Evolutionary conservation across 2,797 vertebrate genomes (phyloP).

Genomic region (Poeciliopsis turneri): DNA sequence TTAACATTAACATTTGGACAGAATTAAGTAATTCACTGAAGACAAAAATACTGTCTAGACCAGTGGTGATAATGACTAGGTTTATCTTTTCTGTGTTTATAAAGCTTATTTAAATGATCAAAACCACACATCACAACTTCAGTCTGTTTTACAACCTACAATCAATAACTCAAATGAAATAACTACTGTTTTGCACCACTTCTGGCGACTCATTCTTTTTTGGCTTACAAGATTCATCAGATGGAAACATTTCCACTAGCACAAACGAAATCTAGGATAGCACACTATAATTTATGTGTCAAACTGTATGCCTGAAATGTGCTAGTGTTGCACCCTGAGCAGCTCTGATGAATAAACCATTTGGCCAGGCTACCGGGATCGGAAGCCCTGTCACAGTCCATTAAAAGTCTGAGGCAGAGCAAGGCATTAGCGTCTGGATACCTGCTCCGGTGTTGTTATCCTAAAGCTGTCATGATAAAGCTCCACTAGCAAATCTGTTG

Average conservation of each 20-base stretch:
- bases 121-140: not conserved
- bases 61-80: not conserved
- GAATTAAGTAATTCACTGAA: constrained; percentile 29
- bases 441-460: constrained; percentile 38
- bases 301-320: constrained; percentile 50
- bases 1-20: constrained; percentile 36
- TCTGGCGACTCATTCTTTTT: constrained; percentile 14
- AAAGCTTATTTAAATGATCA: constrained; percentile 12
- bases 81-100: constrained; percentile 28
- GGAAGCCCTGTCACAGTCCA: constrained; percentile 78
- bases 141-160: constrained; percentile 29
- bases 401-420: constrained; percentile 65
- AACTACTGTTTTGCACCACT: not conserved
- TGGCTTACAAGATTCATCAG: constrained; percentile 40
- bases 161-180: constrained; percentile 41
- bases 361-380: constrained; percentile 62
- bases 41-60: constrained; percentile 13
- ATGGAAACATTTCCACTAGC: constrained; percentile 56
- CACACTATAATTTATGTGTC: constrained; percentile 67
- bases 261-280: constrained; percentile 46
- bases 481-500: constrained; percentile 28
- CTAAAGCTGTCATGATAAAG: constrained; percentile 37
- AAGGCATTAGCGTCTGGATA: constrained; percentile 62
- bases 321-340: constrained; percentile 59
- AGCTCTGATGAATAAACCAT: constrained; percentile 80